These are phyloP conservation scores for Stegastes partitus DNA, from an alignment of 2,113 vertebrate genomes.

Conservation along the genomic window DNA sequence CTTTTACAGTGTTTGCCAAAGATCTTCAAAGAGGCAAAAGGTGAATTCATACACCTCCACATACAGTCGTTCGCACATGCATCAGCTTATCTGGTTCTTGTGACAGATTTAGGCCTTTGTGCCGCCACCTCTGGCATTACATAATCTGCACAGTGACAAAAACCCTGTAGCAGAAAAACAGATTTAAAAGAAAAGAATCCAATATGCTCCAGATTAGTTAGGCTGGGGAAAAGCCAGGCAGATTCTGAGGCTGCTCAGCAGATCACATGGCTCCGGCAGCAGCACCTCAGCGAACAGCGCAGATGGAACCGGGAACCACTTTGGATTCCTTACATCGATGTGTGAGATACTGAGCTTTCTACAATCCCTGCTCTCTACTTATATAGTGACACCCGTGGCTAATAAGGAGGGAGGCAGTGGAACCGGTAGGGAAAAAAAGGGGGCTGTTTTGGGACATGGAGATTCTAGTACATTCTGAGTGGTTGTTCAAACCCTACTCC, in stretches of 20 bases:
- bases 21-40: conserved; percentile 20
- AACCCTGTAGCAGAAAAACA: conserved; percentile 70
- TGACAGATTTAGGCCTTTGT: conserved; percentile 72
- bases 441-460: conserved; percentile 26
- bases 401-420: conserved; percentile 33
- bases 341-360: conserved; percentile 24
- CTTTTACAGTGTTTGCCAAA: conserved; percentile 23
- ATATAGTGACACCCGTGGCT: conserved; percentile 21
- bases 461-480: conserved; percentile 60
- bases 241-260: conserved; percentile 60
- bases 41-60: conserved; percentile 36
- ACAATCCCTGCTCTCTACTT: conserved; percentile 35
- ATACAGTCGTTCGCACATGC: conserved; percentile 47
- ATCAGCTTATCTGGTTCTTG: conserved; percentile 74
- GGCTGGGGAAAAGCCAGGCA: conserved; percentile 24
- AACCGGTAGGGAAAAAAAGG: conserved; percentile 21
- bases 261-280: conserved; percentile 60
- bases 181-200: conserved; percentile 73
- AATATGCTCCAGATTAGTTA: conserved; percentile 74
- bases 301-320: conserved; percentile 44
- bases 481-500: conserved; percentile 55
- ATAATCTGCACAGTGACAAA: conserved; percentile 75
- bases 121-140: conserved; percentile 70
- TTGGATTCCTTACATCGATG: conserved; percentile 33
- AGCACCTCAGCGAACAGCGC: conserved; percentile 48